Evolutionary conservation across 92 coral and sea anemone genomes (phyloP), one percentile per base, ranked within the genome.

Genomic region (Heteractis magnifica): DNA sequence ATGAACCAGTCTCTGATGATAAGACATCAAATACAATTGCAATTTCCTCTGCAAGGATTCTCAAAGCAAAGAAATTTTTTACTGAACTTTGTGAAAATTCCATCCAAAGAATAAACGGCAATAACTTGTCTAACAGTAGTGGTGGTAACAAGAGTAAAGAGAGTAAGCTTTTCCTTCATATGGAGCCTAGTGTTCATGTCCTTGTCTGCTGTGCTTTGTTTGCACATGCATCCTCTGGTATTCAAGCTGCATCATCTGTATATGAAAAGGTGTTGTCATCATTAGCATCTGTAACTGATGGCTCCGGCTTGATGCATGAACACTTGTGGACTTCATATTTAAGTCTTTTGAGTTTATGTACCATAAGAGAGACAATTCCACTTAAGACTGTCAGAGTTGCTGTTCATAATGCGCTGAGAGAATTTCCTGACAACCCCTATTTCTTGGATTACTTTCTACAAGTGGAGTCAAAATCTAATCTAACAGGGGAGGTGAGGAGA

Each of bases 391-490:
- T 85, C 41, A 84, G 93, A 78, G 60, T 56, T 49, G 80, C 82
- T 52, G 8, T 92, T 51, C 88, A 48, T 68, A 76, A 72, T 48
- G 91, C 88, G 21, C 60, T 96, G 65, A 68, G 76, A 6, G 79
- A 80, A 49, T 96, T 87, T 78, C 98, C 95, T 0, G 91, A 94
- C 76, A 96, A 88, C 77, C 90, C 94, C 26, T 88, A 87, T 59
- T 94, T 96, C 71, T 82, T 96, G 41, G 88, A 86, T 4, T 92
- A 91, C 70, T 94, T 81, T 76, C 84, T 90, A 59, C 87, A 82
- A 77, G 89, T 86, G 21, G 98, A 96, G 84, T 82, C 91, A 53
- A 94, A 87, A 81, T 96, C 99, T 4, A 91, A 91, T 86, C 87
- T 92, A 56, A 88, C 94, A 53, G 90, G 91, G 79, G 89, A 91